Evolutionary conservation across 2,113 vertebrate species (phyloP).

Genomic region (Passer domesticus): DNA sequence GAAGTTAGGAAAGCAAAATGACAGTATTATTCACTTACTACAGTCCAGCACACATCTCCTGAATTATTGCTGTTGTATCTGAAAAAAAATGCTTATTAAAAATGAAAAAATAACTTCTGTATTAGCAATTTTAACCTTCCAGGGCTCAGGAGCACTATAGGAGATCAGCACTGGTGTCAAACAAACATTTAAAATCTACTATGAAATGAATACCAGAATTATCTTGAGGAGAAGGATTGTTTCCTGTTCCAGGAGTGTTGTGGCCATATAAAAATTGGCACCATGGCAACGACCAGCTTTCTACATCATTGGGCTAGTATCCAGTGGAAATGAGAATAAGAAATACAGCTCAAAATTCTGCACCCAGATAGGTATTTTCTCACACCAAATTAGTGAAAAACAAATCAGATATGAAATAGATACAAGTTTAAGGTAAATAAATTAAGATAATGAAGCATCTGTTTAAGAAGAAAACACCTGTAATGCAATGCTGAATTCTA

Average conservation of each 20-base stretch:
- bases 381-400: neutral
- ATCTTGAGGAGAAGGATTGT: neutral
- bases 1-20: neutral
- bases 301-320: neutral
- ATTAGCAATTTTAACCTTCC: neutral
- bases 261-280: neutral
- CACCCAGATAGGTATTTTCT: neutral
- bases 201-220: neutral
- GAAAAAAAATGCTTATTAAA: neutral
- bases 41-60: neutral
- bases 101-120: neutral
- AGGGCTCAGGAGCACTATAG: neutral
- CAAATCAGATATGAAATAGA: neutral
- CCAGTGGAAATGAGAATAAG: neutral
- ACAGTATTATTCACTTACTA: neutral
- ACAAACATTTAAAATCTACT: neutral
- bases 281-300: neutral
- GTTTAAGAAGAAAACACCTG: neutral
- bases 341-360: neutral
- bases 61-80: neutral
- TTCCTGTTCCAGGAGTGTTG: neutral
- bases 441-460: neutral
- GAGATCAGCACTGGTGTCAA: neutral
- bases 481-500: neutral
- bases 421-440: neutral